A percentile compares a stretch with the other conserved stretches of the same genome.
Conservation (phyloP, 2,888 invertebrate genomes). For the Odiellus spinosus region DNA sequence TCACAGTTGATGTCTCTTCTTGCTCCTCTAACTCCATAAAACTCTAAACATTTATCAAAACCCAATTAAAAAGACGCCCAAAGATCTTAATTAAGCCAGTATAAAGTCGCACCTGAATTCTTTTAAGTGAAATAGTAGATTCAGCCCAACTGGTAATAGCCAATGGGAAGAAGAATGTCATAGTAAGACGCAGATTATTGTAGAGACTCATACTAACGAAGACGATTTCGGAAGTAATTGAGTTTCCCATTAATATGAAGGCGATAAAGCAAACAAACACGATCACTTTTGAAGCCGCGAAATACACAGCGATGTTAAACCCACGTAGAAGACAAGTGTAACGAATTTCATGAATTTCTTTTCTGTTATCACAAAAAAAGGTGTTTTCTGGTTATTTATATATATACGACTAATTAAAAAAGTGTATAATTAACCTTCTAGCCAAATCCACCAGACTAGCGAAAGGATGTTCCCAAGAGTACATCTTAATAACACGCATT, state of each 20-base stretch:
- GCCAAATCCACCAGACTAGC: conserved; percentile 60
- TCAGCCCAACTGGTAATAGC: conserved; percentile 64
- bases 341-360: conserved; percentile 48
- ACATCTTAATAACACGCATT: conserved; percentile 93
- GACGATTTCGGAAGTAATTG: conserved; percentile 46
- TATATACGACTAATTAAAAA: no score
- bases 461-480: conserved; percentile 85
- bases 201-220: conserved; percentile 77
- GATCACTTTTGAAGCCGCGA: conserved; percentile 57
- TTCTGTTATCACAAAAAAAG: conserved; percentile 43
- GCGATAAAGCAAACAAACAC: conserved; percentile 61
- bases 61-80: no score
- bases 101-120: conserved; percentile 42
- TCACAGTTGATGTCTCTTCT: conserved; percentile 8
- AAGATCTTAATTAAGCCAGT: no score
- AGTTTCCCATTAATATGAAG: conserved; percentile 45
- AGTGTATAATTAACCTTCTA: no score
- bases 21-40: conserved; percentile 33
- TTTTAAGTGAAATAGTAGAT: conserved; percentile 51
- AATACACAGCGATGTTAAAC: conserved; percentile 47
- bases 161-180: conserved; percentile 68
- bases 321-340: conserved; percentile 44
- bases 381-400: no score
- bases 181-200: conserved; percentile 60
- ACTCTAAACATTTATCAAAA: no score